Evolutionary conservation across 2,113 vertebrate genomes (phyloP).

Genomic region (Oreochromis niloticus): DNA sequence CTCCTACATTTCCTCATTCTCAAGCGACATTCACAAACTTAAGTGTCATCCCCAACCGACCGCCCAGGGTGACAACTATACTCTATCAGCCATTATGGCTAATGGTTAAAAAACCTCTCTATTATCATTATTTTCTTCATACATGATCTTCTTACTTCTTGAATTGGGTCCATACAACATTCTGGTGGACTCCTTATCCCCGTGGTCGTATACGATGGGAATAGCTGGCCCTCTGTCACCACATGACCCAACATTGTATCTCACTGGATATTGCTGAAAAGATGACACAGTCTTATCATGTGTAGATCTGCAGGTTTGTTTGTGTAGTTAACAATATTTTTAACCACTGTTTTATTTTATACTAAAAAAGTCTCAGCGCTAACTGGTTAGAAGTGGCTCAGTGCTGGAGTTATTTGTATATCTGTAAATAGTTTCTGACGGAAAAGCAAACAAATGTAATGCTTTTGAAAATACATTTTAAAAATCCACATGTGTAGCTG

Average conservation of each 20-base stretch:
- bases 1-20: too few species aligned
- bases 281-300: background rate
- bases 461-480: background rate
- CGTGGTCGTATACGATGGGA: constrained; percentile 13
- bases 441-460: background rate
- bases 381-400: background rate
- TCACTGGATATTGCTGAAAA: constrained; percentile 18
- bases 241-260: background rate
- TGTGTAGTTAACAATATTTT: background rate
- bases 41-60: too few species aligned
- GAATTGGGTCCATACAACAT: background rate
- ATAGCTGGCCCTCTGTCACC: background rate
- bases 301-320: background rate
- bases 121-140: too few species aligned
- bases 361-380: background rate
- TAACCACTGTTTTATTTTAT: background rate
- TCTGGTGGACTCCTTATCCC: background rate
- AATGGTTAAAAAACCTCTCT: too few species aligned
- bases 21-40: too few species aligned
- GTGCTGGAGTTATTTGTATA: fast-evolving
- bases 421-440: background rate
- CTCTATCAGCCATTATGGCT: too few species aligned
- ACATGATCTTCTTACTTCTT: background rate
- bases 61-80: too few species aligned
- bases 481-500: background rate